Base-by-base conservation (phyloP, 1,140 invertebrate genomes). In the Megalonaias nervosa region DNA sequence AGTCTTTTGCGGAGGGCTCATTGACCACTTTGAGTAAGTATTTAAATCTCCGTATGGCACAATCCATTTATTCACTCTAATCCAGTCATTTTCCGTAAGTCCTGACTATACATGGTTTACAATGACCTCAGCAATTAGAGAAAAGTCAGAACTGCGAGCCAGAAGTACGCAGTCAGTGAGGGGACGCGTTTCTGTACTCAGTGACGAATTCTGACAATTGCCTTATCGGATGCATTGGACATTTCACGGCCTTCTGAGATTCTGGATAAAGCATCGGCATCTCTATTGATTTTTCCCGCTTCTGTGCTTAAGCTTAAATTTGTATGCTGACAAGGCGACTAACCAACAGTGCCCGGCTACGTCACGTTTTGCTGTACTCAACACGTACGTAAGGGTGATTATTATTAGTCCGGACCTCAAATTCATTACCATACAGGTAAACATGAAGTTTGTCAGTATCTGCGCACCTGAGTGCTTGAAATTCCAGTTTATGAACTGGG, bases 381-480 rank as follows among this genome's bases (percentile, higher is more conserved):
- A 56, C 6, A 76, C 38, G 67, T 81, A 55, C 31, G 79, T 81
- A 16, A 67, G 60, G 60, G 1, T 56, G 67, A 75, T 80, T 74
- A 23, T 74, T 80, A 38, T 80, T 70, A 19, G 80, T 79, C 26
- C 58, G 38, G 16, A 82, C 73, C 3, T 21, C 56, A 65, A 82
- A 82, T 17, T 67, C 19, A 58, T 61, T 57, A 4, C 73, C 68
- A 62, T 70, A 71, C 38, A 82, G 23, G 62, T 80, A 80, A 65
- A 72, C 73, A 57, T 69, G 48, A 48, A 73, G 67, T 60, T 77
- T 77, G 9, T 78, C 76, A 4, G 68, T 67, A 14, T 70, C 48
- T 6, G 69, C 71, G 68, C 75, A 74, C 38, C 65, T 73, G 19
- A 81, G 31, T 3, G 73, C 77, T 23, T 75, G 64, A 56, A 75